Base-by-base conservation (phyloP, 2,113 vertebrate genomes). In the Paedocypris sp. region DNA sequence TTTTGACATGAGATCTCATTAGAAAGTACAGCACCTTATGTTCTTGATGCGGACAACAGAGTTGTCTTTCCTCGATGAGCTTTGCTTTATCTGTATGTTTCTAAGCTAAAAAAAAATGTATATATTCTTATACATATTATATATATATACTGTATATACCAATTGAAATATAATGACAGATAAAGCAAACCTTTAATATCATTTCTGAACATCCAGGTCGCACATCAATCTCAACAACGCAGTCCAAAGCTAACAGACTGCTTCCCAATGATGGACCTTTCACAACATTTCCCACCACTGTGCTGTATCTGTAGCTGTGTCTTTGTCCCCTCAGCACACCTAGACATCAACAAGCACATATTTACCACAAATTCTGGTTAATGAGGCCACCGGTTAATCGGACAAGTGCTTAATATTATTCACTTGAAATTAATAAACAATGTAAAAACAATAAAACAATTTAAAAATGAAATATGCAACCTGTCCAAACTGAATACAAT, bases 241-340 rank as follows among this genome's bases (percentile, higher is more conserved):
- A 87, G 69, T 90, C 86, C 50, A 94, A 67, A 41, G 82, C 74
- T 25, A 92, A 64, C 32, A 86, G 83, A 26, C 82, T 86, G 38
- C 76, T 74, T 39, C 82, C 83, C 26, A 45, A 47, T 5, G 2
- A 70, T 1, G 70, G 69, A 43, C 78, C 82, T 42, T 83, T 79
- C 28, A 87, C 75, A 49, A 78, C 80, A 1, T 85, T 86, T 60
- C 59, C 79, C 46, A 86, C 82, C 8, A 67, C 67, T 1, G 85
- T 72, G 45, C 81, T 85, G 68, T 90, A 92, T 15, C 69, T 81
- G 61, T 89, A 93, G 43, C 69, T 87, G 51, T 88, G 88, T 22
- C 80, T 78, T 70, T 76, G 75, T 15, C 83, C 85, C 64, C 59
- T 61, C 19, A 79, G 73, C 23, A 26, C 35, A 51, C 52, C 64